phyloP scores from a whole-genome alignment of 2,797 vertebrate species.

The Melanogrammus aeglefinus region DNA sequence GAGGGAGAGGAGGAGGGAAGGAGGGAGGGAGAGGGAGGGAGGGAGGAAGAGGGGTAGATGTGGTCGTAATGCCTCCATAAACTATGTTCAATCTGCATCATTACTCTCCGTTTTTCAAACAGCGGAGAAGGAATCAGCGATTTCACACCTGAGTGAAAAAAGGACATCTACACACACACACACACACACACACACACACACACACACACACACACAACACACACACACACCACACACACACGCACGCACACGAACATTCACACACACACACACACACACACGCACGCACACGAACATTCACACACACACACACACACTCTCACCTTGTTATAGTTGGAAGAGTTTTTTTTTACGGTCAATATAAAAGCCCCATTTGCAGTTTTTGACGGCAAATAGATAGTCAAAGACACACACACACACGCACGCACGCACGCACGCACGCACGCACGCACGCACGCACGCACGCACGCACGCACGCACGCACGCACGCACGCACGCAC shows the following conservation, averaged over 20 bases:
- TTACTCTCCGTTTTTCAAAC: conserved; percentile 57
- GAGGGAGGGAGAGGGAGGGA: too few species aligned
- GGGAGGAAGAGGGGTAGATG: conserved; percentile 15
- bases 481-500: conserved; percentile 5
- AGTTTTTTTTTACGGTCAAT: conserved; percentile 20
- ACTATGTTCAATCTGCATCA: conserved; percentile 67
- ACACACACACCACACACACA: conserved; percentile 33
- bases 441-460: conserved; percentile 8
- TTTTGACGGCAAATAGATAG: too few species aligned
- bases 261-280: conserved; percentile 14
- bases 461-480: conserved; percentile 30
- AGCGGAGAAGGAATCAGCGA: conserved; percentile 56
- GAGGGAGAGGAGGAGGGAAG: conserved; percentile 18
- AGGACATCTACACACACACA: conserved; percentile 9
- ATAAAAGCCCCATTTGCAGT: not conserved
- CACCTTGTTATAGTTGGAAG: conserved; percentile 27
- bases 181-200: conserved; percentile 39
- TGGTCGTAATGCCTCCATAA: conserved; percentile 66
- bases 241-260: conserved; percentile 30
- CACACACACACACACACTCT: conserved; percentile 17
- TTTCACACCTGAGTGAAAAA: conserved; percentile 61
- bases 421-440: conserved; percentile 7
- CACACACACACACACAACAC: conserved; percentile 13
- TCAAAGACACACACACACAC: conserved; percentile 42
- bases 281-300: conserved; percentile 14